Percentiles rank a stretch among this genome's conserved stretches.
These are phyloP conservation scores for Tromatobia lineatoria DNA, from an alignment of 2,888 invertebrate species.

Conservation along the genomic window DNA sequence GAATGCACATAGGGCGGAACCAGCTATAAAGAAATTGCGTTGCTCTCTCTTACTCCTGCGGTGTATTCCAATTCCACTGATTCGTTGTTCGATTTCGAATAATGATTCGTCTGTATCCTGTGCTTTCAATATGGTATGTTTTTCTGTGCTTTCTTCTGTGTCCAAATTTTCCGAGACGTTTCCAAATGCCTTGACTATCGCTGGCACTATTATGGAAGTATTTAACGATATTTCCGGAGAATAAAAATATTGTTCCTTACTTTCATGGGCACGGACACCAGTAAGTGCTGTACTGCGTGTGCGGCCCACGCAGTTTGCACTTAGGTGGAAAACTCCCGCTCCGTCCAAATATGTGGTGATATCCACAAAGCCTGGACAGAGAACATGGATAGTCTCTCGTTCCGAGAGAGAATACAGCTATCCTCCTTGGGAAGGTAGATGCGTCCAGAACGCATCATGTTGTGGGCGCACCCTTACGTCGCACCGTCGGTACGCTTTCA, in stretches of 20 bases:
- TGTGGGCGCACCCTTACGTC: neutral
- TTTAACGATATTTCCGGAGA: neutral
- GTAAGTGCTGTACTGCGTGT: neutral
- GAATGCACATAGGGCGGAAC: too few species aligned
- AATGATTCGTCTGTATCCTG: neutral
- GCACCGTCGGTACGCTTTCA: neutral
- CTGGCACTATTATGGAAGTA: neutral
- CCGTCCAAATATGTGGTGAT: neutral
- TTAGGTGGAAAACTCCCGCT: neutral
- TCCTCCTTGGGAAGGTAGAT: slow-evolving; percentile 1
- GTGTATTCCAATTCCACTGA: slow-evolving; percentile 3
- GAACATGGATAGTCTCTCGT: too few species aligned
- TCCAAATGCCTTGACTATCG: neutral
- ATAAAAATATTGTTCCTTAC: neutral
- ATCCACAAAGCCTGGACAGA: neutral
- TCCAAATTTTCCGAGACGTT: neutral
- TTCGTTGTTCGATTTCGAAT: neutral
- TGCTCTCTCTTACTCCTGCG: too few species aligned
- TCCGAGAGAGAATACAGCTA: slow-evolving; percentile 8
- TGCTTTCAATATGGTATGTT: neutral
- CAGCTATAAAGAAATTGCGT: too few species aligned
- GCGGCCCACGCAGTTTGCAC: neutral
- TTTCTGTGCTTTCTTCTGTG: too few species aligned
- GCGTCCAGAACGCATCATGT: neutral
- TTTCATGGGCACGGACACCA: neutral